Conservation (phyloP, 2,113 vertebrate genomes). For the Eudyptes chrysolophus region DNA sequence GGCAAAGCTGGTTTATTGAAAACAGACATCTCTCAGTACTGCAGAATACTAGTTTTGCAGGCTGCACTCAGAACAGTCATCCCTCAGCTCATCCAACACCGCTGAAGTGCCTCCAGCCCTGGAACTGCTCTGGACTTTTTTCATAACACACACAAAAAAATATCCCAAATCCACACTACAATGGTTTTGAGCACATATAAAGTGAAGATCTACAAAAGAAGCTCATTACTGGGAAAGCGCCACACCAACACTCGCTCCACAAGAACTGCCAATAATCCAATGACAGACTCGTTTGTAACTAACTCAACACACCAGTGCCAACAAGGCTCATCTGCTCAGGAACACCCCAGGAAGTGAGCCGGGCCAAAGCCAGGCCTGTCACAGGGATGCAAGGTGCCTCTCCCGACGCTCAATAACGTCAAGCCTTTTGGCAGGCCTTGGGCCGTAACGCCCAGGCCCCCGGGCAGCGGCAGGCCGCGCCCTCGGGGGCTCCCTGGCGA, state of each 20-base stretch:
- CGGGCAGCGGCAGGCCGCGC: not conserved
- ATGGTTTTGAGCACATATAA: rapidly evolving
- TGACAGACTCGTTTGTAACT: rapidly evolving
- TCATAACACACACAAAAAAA: too few species aligned
- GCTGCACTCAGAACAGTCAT: not conserved
- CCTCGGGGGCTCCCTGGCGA: rapidly evolving
- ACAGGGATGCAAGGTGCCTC: rapidly evolving
- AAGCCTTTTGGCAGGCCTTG: not conserved
- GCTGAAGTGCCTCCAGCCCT: not conserved
- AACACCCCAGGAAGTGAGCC: rapidly evolving
- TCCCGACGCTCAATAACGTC: rapidly evolving
- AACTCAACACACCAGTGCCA: rapidly evolving
- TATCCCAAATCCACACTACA: rapidly evolving
- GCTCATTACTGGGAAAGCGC: rapidly evolving
- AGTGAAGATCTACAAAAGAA: rapidly evolving
- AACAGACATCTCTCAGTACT: rapidly evolving
- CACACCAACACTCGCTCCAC: too few species aligned
- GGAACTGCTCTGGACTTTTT: not conserved
- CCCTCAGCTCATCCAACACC: not conserved
- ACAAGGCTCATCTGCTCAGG: too few species aligned
- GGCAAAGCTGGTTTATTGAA: not conserved
- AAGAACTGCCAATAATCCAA: rapidly evolving
- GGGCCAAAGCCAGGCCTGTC: rapidly evolving
- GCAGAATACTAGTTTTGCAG: not conserved
- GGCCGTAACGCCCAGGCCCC: too few species aligned